These are phyloP conservation scores for Muricea muricata DNA, from an alignment of 92 coral and sea anemone species.

Conservation along the genomic window DNA sequence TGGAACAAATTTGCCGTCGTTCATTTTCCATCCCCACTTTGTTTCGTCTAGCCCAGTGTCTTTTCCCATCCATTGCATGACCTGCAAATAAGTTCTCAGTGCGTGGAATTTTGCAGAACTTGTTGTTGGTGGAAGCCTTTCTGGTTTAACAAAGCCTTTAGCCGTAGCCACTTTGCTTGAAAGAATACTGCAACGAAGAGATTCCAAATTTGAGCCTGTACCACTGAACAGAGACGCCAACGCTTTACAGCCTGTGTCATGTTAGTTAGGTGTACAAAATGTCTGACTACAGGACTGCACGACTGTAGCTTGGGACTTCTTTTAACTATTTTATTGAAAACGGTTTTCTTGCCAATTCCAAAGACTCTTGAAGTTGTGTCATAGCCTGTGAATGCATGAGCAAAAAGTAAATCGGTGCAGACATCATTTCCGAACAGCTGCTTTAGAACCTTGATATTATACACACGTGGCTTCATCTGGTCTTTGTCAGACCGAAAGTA, in stretches of 20 bases:
- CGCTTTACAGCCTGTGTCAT: too few relatives aligned
- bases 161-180: background rate
- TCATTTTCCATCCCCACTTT: constrained; percentile 28
- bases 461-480: too few relatives aligned
- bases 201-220: background rate
- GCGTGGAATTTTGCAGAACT: background rate
- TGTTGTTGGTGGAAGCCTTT: background rate
- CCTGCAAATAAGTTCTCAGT: background rate
- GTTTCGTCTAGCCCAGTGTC: background rate
- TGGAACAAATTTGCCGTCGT: constrained; percentile 1
- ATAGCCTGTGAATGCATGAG: background rate
- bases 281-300: too few relatives aligned
- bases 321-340: too few relatives aligned
- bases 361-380: too few relatives aligned
- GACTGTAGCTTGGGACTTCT: too few relatives aligned
- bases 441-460: too few relatives aligned
- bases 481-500: too few relatives aligned
- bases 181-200: background rate
- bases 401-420: too few relatives aligned
- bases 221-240: background rate
- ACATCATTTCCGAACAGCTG: background rate
- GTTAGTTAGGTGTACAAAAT: too few relatives aligned
- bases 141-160: background rate
- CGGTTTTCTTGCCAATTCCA: too few relatives aligned
- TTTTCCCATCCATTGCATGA: background rate